Evolutionary conservation across 2,113 vertebrate species (phyloP), one percentile per base, ranked within the genome.

Genomic region (Ascaphus truei): DNA sequence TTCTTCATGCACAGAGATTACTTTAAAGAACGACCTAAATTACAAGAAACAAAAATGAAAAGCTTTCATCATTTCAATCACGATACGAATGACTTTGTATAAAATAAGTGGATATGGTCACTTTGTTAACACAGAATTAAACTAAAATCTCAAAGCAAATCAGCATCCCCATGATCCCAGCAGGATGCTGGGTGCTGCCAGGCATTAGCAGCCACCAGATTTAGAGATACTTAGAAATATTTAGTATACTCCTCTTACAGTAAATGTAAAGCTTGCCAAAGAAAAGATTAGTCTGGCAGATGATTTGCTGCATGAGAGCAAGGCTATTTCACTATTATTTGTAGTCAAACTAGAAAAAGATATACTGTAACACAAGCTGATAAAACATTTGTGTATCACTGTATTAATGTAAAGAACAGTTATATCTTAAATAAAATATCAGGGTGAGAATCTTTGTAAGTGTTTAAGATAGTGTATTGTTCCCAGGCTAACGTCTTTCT

Each of bases 191-290:
- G 25, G 29, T 29, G n/a, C 23, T 59, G 65, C 30, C 65, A 52
- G 45, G 43, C 67, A 71, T 39, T 48, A 37, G 51, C 25, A 71
- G 56, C 31, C 67, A 20, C 45, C 67, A 71, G 67, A 71, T 71
- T 69, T 69, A 71, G 33, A 61, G 43, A 69, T 71, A 52, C 67
- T 69, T 69, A 39, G 45, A 69, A 60, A 69, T 61, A 71, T 71
- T 71, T 61, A 52, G 67, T 61, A 51, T 61, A 71, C 56, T 39
- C 34, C 47, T 69, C 43, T 29, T 61, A 68, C 55, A 47, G 55
- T 13, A 43, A 45, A 59, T 20, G 33, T 36, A 41, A 52, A 51
- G 67, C 57, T 37, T 61, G 67, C 67, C 67, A 71, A 71, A 61
- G 57, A 71, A 71, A 71, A 71, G 67, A 71, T 71, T 71, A 61